Base-by-base conservation (phyloP, 2,888 invertebrate genomes). In the Brenthis hecate region DNA sequence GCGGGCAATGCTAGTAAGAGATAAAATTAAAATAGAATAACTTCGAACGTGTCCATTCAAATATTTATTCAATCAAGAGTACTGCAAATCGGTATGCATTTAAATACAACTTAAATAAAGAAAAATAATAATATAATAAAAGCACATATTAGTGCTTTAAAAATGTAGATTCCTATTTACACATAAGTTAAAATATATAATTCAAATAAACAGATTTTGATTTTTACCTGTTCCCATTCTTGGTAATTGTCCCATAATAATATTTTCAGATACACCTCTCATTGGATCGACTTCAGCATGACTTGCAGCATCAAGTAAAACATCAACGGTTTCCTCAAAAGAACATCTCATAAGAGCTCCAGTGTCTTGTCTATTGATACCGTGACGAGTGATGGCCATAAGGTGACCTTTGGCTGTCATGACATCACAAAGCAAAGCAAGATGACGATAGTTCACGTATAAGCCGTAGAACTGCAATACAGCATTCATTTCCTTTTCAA, bases 401-500 rank as follows among this genome's bases (percentile, higher is more conserved):
- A 99, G 95, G 92, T 99, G 99, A 85, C 99, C 99, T 89, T 99
- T 99, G 23, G 99, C 99, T 2, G 99, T 99, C 99, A 99, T 99
- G 4, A 99, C 99, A 91, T 99, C 99, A 93, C 99, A 99, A 83
- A 99, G 95, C 89, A 99, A 94, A 32, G 99, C 99, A 89, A 99
- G 95, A 91, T 99, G 99, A 54, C 99, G 97, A 87, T 99, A 99
- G 94, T 99, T 99, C 83, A 99, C 99, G 94, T 99, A 99, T 58
- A 99, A 95, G 79, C 99, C 99, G 85, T 99, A 99, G 94, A 99
- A 99, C 86, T 99, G 98, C 84, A 99, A 94, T 62, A 99, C 99
- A 80, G 99, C 98, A 84, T 99, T 99, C 99, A 99, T 99, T 95
- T 99, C 99, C 82, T 99, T 98, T 85, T 99, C 99, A 0, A 99